Evolutionary conservation across 2,888 invertebrate genomes (phyloP), one percentile per base, ranked within the genome.

Genomic region (Halictus quadricinctus): DNA sequence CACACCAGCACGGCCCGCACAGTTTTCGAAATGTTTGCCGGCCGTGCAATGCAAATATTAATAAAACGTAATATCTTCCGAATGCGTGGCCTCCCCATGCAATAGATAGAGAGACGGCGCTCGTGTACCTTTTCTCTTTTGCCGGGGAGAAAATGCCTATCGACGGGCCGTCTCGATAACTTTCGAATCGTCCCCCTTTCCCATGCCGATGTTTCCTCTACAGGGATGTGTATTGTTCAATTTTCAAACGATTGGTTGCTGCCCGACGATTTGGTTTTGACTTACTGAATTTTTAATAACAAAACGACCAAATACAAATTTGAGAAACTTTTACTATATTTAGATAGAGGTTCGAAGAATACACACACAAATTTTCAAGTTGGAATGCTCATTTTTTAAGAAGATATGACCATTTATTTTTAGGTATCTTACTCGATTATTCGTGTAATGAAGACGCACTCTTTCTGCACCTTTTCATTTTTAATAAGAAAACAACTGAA

Each of bases 1-100:
- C 85, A 84, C 82, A 87, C 41, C 36, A 21, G 36, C 21, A 46
- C 79, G 76, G 83, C 54, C 72, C 76, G 83, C 80, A 84, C 80
- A 90, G 81, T 88, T 85, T 87, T 82, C 76, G 80, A 83, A 87
- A 85, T 85, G 88, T 90, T 89, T 90, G 82, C 78, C 80, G 54
- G 36, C 83, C 88, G 79, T 79, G 85, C 81, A 88, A 88, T 81
- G 88, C 85, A 91, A 91, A 91, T 89, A 91, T 90, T 91, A 91
- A 91, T 91, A 89, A 91, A 90, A 89, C 85, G 88, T 88, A 87
- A 88, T 91, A 91, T 90, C 87, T 86, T 83, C 80, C 88, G 82
- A 83, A 89, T 84, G 87, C 86, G 83, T 87, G 84, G 41, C 72
- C 80, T 75, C 46, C 80, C 76, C 74, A 72, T 70, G 21, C 41